Evolutionary conservation across 2,113 vertebrate species (phyloP), one percentile per base, ranked within the genome.

Genomic region (Gymnorhina tibicen): DNA sequence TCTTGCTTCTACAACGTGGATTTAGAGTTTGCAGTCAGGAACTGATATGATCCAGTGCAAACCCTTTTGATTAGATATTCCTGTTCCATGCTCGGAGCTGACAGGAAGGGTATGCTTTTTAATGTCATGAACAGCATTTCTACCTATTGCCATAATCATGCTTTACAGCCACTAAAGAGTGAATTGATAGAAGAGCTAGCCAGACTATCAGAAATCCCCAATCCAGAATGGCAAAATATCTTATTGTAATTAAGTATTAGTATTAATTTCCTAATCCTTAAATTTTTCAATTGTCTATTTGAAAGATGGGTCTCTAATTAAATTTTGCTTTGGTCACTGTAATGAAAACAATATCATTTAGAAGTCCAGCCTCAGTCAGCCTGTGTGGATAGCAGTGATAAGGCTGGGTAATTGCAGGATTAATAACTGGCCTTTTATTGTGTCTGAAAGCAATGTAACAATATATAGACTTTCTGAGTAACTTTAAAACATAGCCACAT

Each of bases 371-470:
- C 52, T 63, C 39, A 89, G 87, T 70, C 94, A 95, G 95, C 81
- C 91, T 90, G 94, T 95, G 91, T 98, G 97, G 97, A 66, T 49
- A 94, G 84, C 53, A 80, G 78, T 35, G 98, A 98, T 98, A 97
- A 98, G 91, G 49, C 84, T 93, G 84, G 47, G 91, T 98, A 97
- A 98, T 97, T 98, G 91, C 82, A 93, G 87, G 93, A 97, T 97
- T 98, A 98, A 96, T 97, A 96, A 97, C 79, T 92, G 90, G 62
- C 46, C 78, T 97, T 97, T 95, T 95, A 92, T 95, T 96, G 92
- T 96, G 63, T 75, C 85, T 97, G 94, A 97, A 98, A 98, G 94
- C 95, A 82, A 72, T 80, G 87, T 66, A 89, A 94, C 74, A 52
- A 21, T 95, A 94, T 60, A 96, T 60, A 96, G 97, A 86, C 56